Conservation (phyloP, 2,113 vertebrate species). For the Oreocharis arfaki region DNA sequence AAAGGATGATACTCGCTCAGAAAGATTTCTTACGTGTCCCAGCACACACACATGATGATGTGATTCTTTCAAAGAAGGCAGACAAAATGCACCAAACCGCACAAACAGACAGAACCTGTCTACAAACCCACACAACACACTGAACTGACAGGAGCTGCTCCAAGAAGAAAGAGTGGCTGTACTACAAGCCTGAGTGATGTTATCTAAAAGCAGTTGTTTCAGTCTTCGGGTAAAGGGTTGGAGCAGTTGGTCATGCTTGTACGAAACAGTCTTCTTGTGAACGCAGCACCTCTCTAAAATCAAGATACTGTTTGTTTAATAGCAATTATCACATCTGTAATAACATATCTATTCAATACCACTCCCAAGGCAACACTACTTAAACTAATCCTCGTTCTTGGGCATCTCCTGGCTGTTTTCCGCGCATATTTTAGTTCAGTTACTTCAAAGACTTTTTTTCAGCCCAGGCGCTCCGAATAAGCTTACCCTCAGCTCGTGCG, state of each 20-base stretch:
- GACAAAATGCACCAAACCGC: neutral
- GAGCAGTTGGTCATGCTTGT: neutral
- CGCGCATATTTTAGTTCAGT: neutral
- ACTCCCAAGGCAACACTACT: neutral
- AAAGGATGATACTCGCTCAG: neutral
- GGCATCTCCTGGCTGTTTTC: neutral
- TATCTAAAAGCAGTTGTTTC: neutral
- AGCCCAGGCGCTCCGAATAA: neutral
- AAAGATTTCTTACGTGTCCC: neutral
- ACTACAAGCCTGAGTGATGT: neutral
- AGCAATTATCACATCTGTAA: neutral
- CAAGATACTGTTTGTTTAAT: neutral
- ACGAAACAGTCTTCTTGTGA: neutral
- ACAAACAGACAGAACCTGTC: slow-evolving; percentile 30
- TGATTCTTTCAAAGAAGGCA: neutral
- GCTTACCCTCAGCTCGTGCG: neutral
- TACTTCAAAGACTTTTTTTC: neutral
- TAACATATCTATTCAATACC: neutral
- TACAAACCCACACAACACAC: neutral
- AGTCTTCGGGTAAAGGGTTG: neutral
- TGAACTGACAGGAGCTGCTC: neutral
- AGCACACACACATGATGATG: neutral
- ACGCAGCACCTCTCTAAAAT: neutral
- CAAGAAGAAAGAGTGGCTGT: neutral
- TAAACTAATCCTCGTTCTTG: neutral